phyloP scores from a whole-genome alignment of 2,797 vertebrate species.

The Pitangus sulphuratus region DNA sequence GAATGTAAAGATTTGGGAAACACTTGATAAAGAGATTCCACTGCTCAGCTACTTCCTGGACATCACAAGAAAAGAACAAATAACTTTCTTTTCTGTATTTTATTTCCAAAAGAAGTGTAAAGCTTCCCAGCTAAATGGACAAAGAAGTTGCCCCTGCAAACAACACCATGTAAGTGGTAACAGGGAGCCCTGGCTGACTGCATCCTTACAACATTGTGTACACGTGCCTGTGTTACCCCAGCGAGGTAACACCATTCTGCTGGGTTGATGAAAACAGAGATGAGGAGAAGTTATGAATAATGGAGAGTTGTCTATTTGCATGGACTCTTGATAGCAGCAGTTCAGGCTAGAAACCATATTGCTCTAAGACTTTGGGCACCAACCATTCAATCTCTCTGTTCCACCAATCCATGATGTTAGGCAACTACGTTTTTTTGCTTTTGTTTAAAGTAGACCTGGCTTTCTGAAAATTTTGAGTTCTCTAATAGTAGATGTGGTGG shows the following conservation, averaged over 20 bases:
- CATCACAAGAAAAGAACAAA: background rate
- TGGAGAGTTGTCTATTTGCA: background rate
- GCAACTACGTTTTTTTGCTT: background rate
- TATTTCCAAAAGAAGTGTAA: background rate
- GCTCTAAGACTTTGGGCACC: background rate
- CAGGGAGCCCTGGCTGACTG: background rate
- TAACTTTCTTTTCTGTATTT: background rate
- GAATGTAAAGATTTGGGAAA: background rate
- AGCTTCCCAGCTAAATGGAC: background rate
- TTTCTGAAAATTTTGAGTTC: background rate
- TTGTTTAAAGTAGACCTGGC: background rate
- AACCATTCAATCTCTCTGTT: background rate
- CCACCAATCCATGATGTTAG: background rate
- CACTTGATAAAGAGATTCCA: background rate
- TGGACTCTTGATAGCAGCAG: background rate
- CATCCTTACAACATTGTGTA: rapidly evolving
- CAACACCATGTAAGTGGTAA: background rate
- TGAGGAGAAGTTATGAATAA: background rate
- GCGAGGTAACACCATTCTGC: background rate
- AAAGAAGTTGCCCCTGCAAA: background rate
- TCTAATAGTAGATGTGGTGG: background rate
- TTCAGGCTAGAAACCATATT: background rate
- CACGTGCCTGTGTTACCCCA: background rate
- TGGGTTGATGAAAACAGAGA: background rate
- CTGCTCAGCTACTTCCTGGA: background rate